phyloP scores from a whole-genome alignment of 2,113 vertebrate species.

The Dascyllus trimaculatus region DNA sequence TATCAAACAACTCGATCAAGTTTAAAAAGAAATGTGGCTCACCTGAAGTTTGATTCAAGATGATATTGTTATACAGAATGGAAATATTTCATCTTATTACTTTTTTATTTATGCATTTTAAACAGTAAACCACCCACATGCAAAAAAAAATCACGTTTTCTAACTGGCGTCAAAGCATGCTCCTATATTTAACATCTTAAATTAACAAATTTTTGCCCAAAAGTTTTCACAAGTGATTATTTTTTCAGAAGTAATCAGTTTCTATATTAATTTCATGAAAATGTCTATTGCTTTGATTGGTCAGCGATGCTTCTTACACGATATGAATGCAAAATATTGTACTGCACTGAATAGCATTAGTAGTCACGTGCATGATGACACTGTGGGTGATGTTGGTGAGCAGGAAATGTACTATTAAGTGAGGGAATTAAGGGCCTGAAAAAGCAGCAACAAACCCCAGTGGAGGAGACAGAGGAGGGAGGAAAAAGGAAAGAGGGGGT shows the following conservation, averaged over 20 bases:
- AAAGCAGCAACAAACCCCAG: conserved; percentile 46
- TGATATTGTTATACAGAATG: not conserved
- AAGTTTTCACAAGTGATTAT: not conserved
- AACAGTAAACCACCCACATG: not conserved
- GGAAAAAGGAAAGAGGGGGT: not conserved
- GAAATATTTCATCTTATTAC: not conserved
- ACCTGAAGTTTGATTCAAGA: not conserved
- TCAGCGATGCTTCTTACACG: not conserved
- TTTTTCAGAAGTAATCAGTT: not conserved
- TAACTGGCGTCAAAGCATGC: too few relatives aligned
- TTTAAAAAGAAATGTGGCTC: conserved; percentile 5
- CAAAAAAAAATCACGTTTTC: too few relatives aligned
- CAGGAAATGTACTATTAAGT: conserved; percentile 75
- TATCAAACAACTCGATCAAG: not conserved
- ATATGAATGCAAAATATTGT: conserved; percentile 9
- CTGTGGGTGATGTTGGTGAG: conserved; percentile 63
- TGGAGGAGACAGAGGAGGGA: conserved; percentile 6
- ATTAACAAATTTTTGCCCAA: too few relatives aligned
- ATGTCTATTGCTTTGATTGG: not conserved
- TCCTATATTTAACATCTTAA: too few relatives aligned
- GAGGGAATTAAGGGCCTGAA: conserved; percentile 35
- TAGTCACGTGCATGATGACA: conserved; percentile 16
- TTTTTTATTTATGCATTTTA: not conserved
- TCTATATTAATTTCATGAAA: not conserved
- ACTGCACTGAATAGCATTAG: conserved; percentile 37